Evolutionary conservation across 2,888 invertebrate genomes (phyloP).

Genomic region (Alloscopus bannaensis): DNA sequence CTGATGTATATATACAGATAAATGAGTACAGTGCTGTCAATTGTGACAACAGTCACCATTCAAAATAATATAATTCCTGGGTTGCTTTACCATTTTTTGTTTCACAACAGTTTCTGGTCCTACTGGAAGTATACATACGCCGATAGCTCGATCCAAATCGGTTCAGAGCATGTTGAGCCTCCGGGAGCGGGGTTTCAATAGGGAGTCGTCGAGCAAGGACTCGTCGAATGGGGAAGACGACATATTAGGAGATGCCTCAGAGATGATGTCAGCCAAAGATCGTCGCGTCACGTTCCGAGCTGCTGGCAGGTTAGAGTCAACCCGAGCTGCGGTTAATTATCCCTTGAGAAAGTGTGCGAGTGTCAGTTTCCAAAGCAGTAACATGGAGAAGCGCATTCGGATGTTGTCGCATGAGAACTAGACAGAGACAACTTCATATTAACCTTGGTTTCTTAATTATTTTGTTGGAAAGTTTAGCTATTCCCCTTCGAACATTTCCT

Average conservation of each 20-base stretch:
- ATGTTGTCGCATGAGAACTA: slow-evolving; percentile 72
- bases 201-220: slow-evolving; percentile 70
- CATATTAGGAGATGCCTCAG: slow-evolving; percentile 64
- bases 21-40: too few relatives aligned
- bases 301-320: slow-evolving; percentile 69
- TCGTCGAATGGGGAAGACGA: slow-evolving; percentile 70
- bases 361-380: slow-evolving; percentile 69
- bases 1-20: not conserved
- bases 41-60: slow-evolving; percentile 14
- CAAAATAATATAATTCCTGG: slow-evolving; percentile 10
- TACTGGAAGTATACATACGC: slow-evolving; percentile 62
- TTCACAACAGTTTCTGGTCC: slow-evolving; percentile 68
- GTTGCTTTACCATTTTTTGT: too few relatives aligned
- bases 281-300: slow-evolving; percentile 71
- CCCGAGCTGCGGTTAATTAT: slow-evolving; percentile 52
- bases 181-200: slow-evolving; percentile 60
- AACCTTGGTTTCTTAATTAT: too few relatives aligned
- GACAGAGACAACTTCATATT: too few relatives aligned
- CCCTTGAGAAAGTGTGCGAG: slow-evolving; percentile 71
- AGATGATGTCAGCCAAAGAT: slow-evolving; percentile 67
- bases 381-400: slow-evolving; percentile 70
- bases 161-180: slow-evolving; percentile 71
- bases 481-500: too few relatives aligned
- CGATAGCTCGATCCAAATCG: slow-evolving; percentile 72
- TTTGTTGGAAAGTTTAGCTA: too few relatives aligned